Evolutionary conservation across 30 jellyfish, hydroid and myxozoan genomes (phyloP).

Genomic region (Aurelia aurita): DNA sequence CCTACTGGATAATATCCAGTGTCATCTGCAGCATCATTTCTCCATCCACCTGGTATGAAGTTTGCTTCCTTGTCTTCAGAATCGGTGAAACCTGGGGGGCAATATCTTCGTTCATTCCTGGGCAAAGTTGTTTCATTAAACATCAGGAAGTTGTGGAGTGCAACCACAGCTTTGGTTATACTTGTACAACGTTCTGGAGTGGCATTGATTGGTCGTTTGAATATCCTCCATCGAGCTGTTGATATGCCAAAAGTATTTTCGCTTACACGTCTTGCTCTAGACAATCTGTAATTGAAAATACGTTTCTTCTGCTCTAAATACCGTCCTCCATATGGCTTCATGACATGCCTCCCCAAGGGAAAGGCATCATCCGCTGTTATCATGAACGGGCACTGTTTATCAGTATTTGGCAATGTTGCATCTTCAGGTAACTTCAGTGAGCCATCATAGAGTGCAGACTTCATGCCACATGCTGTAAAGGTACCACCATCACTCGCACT

Average conservation of each 20-base stretch:
- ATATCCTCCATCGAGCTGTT: conserved; percentile 71
- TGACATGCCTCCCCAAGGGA: conserved; percentile 48
- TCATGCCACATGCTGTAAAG: conserved; percentile 23
- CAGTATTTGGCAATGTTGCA: conserved; percentile 28
- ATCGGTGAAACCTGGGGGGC: conserved; percentile 56
- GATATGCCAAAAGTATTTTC: conserved; percentile 76
- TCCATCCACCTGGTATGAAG: conserved; percentile 61
- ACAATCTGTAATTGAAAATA: conserved; percentile 56
- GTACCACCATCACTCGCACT: conserved; percentile 62
- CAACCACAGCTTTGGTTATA: conserved; percentile 73
- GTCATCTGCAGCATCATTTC: conserved; percentile 37
- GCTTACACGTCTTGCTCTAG: conserved; percentile 65
- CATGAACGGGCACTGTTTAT: conserved; percentile 51
- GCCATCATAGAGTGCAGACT: conserved; percentile 51
- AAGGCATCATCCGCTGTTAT: conserved; percentile 72
- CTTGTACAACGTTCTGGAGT: conserved; percentile 47
- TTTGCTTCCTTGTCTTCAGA: conserved; percentile 39
- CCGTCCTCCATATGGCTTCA: conserved; percentile 73
- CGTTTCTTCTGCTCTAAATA: conserved; percentile 34
- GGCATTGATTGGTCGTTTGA: conserved; percentile 73
- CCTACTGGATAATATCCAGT: conserved; percentile 11
- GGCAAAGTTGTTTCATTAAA: conserved; percentile 35
- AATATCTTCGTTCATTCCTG: conserved; percentile 43
- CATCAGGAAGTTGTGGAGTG: conserved; percentile 69
- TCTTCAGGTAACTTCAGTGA: conserved; percentile 38